Evolutionary conservation across 2,113 vertebrate genomes (phyloP), one percentile per base, ranked within the genome.

Genomic region (Pardalotus punctatus): DNA sequence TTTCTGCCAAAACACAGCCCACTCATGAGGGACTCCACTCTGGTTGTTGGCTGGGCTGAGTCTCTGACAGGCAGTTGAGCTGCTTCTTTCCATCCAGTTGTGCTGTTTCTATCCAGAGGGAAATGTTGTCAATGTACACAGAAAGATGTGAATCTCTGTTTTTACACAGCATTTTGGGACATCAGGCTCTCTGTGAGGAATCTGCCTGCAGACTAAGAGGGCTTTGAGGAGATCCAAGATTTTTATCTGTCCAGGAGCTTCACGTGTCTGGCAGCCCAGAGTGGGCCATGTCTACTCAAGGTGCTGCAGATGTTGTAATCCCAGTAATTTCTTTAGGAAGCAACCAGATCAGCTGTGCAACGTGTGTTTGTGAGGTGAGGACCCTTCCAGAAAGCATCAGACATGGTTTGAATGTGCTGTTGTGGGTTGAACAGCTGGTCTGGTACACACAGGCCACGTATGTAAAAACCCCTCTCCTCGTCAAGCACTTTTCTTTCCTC

Each of bases 401-500:
- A 20, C 7, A 16, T 2, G 4, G 19, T 51, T 45, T 62, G 35
- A 47, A 54, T 35, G 23, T 38, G n/a, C 13, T 66, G 1, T 36
- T 10, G 2, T 40, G 33, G 33, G 25, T 12, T 42, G 18, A 78
- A 51, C 28, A 57, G 28, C n/a, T 71, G n/a, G 12, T 33, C 27
- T 38, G 21, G 47, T 45, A 27, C 28, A 15, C 13, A 10, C 6
- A 45, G n/a, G 9, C 17, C 45, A 12, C 0, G 0, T 47, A 13
- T 56, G 27, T 14, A 81, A 18, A 40, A 72, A 19, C 2, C 2
- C 7, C 23, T 23, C n/a, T 91, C 20, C 28, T 78, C 33, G 35
- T 50, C 33, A 20, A 36, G 29, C 15, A 40, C 27, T 8, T n/a
- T 82, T 33, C 48, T 45, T 38, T 23, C 14, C 54, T 60, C 31